Evolutionary conservation across 2,888 invertebrate species (phyloP).

Genomic region (Stictocephala bisonia): DNA sequence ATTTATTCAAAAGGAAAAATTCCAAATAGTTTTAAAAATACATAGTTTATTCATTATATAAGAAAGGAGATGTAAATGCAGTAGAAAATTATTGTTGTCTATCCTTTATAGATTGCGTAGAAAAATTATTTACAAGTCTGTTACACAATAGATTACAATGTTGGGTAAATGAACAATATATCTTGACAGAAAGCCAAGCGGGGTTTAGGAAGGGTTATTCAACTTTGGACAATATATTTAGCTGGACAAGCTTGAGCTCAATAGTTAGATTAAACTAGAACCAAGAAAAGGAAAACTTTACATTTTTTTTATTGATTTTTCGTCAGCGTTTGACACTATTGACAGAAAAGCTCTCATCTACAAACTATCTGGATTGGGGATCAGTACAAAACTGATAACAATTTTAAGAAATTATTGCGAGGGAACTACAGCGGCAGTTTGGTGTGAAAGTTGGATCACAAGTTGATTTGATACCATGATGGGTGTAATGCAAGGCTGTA

Average conservation of each 20-base stretch:
- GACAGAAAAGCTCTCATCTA: conserved; percentile 44
- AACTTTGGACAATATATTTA: conserved; percentile 50
- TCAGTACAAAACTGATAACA: conserved; percentile 42
- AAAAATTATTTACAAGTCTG: conserved; percentile 40
- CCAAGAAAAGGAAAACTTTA: conserved; percentile 44
- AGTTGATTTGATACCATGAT: conserved; percentile 38
- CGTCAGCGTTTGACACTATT: conserved; percentile 52
- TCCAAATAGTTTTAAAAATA: neutral
- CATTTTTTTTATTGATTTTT: conserved; percentile 47
- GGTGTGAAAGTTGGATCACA: conserved; percentile 29
- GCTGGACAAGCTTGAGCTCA: conserved; percentile 42
- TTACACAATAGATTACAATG: conserved; percentile 23
- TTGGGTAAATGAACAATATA: conserved; percentile 39
- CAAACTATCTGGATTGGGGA: conserved; percentile 42
- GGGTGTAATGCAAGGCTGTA: conserved; percentile 52
- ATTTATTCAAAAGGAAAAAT: neutral
- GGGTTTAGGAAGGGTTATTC: conserved; percentile 47
- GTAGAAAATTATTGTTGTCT: conserved; percentile 41
- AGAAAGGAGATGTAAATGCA: conserved; percentile 28
- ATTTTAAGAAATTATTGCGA: conserved; percentile 43
- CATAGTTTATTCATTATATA: conserved; percentile 27
- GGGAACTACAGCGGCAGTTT: conserved; percentile 38
- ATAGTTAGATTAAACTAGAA: conserved; percentile 44
- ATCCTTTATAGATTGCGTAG: conserved; percentile 13
- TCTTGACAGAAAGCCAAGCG: conserved; percentile 51